Evolutionary conservation across 2,888 invertebrate species (phyloP).

Genomic region (Drosophila austrosaltans): DNA sequence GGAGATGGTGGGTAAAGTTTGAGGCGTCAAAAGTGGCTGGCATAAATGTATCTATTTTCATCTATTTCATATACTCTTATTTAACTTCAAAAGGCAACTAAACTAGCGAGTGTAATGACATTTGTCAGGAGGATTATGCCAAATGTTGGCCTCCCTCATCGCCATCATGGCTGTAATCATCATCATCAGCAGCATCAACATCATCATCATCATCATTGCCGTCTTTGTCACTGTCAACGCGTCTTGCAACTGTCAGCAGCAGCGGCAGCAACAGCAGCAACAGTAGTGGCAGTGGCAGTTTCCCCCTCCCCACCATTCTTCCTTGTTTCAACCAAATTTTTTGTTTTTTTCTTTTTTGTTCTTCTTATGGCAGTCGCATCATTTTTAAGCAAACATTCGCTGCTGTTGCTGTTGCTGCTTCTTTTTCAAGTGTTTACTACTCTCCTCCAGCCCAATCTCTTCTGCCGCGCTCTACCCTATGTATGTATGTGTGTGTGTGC

Average conservation of each 20-base stretch:
- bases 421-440: constrained; percentile 59
- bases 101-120: constrained; percentile 74
- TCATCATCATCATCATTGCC: constrained; percentile 54
- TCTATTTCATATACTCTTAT: constrained; percentile 12
- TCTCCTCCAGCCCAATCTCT: constrained; percentile 54
- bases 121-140: constrained; percentile 63
- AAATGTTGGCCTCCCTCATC: constrained; percentile 36
- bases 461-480: constrained; percentile 36
- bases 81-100: constrained; percentile 65
- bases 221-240: constrained; percentile 72
- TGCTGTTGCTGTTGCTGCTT: constrained; percentile 24
- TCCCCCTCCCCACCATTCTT: constrained; percentile 7
- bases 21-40: not conserved
- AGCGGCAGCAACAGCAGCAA: constrained; percentile 20
- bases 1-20: not conserved
- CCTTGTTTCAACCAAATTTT: constrained; percentile 9
- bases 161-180: not conserved
- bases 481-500: not conserved
- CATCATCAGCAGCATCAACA: constrained; percentile 26
- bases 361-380: constrained; percentile 40
- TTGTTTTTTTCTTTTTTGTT: not conserved
- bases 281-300: too few relatives aligned
- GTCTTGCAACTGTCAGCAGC: constrained; percentile 63
- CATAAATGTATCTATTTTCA: constrained; percentile 30
- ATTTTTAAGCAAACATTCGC: constrained; percentile 55